Base-by-base conservation (phyloP, 2,113 vertebrate species). In the Hydropotes inermis region DNA sequence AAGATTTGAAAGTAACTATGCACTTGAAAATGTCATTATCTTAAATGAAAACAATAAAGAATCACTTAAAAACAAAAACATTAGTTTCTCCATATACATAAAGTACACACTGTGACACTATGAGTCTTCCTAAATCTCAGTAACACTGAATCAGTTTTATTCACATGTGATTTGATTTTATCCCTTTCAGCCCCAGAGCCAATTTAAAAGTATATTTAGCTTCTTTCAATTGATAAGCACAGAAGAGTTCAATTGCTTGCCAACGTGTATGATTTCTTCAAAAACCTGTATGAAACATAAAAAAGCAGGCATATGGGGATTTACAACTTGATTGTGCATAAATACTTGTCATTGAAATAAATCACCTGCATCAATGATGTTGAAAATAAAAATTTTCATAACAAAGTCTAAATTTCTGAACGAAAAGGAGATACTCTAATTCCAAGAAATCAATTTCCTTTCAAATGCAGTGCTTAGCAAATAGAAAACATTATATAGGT, bases 151-250 rank as follows among this genome's bases (percentile, higher is more conserved):
- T 78, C 27, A 84, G 55, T 87, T 88, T 93, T 95, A 90, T 95
- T 89, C 83, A 70, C 43, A 78, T 96, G 81, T 92, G 50, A 96
- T 95, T 89, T 87, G 36, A 93, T 60, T 95, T 97, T 89, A 36
- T 57, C 92, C 7, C 86, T 92, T 93, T 89, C 47, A 93, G 30
- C 64, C 45, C 76, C 67, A 39, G 30, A 85, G 30, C 15, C 83
- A 47, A 86, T 52, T 81, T 82, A 89, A 47, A 96, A 96, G 57
- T 54, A 91, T 39, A 79, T 60, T 97, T 25, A 88, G 21, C 79
- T 86, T 58, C 21, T 79, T 95, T 97, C 25, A 70, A 95, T 83
- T 78, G 33, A 50, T 28, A 83, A 96, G 76, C 39, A 85, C 28
- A 95, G 92, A 95, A 87, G 21, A 30, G 61, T 52, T 74, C 67